Evolutionary conservation across 2,113 vertebrate genomes (phyloP).

Genomic region (Rhabdornis inornatus): DNA sequence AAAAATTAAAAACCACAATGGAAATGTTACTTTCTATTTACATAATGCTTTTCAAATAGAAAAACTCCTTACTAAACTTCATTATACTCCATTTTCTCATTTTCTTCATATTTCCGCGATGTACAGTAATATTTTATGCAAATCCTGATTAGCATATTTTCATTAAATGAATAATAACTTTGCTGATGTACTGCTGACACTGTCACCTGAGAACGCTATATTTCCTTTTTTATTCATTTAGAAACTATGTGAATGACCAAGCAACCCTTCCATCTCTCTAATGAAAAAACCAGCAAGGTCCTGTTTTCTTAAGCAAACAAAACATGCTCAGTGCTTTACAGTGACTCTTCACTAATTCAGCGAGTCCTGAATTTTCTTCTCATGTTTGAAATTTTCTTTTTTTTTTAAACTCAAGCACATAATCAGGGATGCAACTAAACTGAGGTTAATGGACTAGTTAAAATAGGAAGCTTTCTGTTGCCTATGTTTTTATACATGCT

Average conservation of each 20-base stretch:
- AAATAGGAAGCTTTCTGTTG: not conserved
- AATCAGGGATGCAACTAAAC: not conserved
- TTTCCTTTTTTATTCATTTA: not conserved
- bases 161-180: not conserved
- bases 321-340: not conserved
- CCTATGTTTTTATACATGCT: not conserved
- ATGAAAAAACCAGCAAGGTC: not conserved
- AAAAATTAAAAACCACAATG: not conserved
- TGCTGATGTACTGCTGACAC: not conserved
- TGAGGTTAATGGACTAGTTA: not conserved
- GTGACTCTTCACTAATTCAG: not conserved
- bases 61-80: not conserved
- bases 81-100: not conserved
- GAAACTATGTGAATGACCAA: not conserved
- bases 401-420: not conserved
- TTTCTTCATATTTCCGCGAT: not conserved
- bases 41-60: not conserved
- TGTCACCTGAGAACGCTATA: not conserved
- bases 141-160: not conserved
- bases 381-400: not conserved
- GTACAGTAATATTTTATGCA: not conserved
- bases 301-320: not conserved
- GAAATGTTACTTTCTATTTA: not conserved
- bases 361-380: not conserved
- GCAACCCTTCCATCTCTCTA: not conserved